These are phyloP conservation scores for Yasuhikotakia modesta DNA, from an alignment of 2,797 vertebrate species.

Conservation along the genomic window DNA sequence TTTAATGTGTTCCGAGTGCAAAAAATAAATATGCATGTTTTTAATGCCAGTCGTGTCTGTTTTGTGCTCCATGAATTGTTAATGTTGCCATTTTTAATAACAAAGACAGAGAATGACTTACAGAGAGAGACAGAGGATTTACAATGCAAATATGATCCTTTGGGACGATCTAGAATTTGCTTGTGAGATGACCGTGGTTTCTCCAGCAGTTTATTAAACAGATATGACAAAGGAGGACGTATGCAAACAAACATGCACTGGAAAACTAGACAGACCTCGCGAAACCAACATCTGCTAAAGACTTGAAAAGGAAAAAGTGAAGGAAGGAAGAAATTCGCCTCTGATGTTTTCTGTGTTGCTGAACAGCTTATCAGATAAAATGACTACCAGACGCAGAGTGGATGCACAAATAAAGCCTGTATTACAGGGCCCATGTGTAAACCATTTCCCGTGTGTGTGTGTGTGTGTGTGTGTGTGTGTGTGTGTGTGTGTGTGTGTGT, in stretches of 20 bases:
- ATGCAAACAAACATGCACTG: constrained; percentile 27
- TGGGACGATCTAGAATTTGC: not conserved
- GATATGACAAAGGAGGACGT: constrained; percentile 4
- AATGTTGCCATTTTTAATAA: constrained; percentile 28
- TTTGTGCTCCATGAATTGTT: constrained; percentile 42
- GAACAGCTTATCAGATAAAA: constrained; percentile 72
- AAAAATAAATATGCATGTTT: constrained; percentile 87
- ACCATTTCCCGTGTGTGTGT: constrained; percentile 63
- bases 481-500: constrained; percentile 39
- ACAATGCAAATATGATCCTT: constrained; percentile 48
- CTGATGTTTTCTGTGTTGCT: constrained; percentile 45
- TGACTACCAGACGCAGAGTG: constrained; percentile 70
- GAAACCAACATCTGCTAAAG: constrained; percentile 46
- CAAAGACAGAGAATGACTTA: constrained; percentile 1
- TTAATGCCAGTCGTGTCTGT: constrained; percentile 62
- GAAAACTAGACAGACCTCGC: constrained; percentile 18
- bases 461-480: constrained; percentile 43
- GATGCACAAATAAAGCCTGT: constrained; percentile 62
- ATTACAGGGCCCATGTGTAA: constrained; percentile 67
- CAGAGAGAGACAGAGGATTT: constrained; percentile 32
- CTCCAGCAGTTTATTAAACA: not conserved
- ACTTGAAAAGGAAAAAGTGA: constrained; percentile 46
- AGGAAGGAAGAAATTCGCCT: constrained; percentile 55
- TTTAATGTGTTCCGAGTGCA: constrained; percentile 82
- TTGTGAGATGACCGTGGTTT: not conserved